These are phyloP conservation scores for Salarias fasciatus DNA, from an alignment of 2,797 vertebrate genomes.

Conservation along the genomic window DNA sequence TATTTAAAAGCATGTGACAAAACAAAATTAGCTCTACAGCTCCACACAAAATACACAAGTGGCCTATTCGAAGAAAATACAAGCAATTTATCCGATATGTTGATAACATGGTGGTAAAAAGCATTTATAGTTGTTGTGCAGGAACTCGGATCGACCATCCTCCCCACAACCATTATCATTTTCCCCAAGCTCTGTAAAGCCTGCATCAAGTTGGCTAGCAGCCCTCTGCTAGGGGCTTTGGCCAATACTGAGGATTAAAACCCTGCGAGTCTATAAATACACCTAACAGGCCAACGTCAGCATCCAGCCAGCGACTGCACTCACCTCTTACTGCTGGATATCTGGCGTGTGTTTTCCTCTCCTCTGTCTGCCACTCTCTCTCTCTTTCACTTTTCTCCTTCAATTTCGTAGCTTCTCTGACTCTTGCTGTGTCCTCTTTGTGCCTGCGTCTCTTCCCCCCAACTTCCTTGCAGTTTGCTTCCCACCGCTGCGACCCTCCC, in stretches of 20 bases:
- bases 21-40: not conserved
- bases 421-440: constrained; percentile 26
- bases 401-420: constrained; percentile 29
- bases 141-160: constrained; percentile 55
- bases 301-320: constrained; percentile 61
- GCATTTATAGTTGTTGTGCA: constrained; percentile 43
- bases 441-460: constrained; percentile 17
- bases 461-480: constrained; percentile 50
- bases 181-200: constrained; percentile 63
- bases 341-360: constrained; percentile 45
- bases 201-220: constrained; percentile 70
- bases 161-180: constrained; percentile 60
- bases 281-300: constrained; percentile 75
- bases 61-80: not conserved
- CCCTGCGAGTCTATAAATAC: constrained; percentile 83
- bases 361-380: constrained; percentile 27
- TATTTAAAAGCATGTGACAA: not conserved
- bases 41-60: not conserved
- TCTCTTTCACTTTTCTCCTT: constrained; percentile 40
- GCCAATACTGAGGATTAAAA: constrained; percentile 82
- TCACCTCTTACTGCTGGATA: constrained; percentile 67
- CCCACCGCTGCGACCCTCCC: constrained; percentile 40
- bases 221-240: constrained; percentile 73
- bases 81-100: not conserved
- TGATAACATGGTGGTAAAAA: constrained; percentile 15